phyloP scores from a whole-genome alignment of 2,888 invertebrate species.

The Cryptocephalus primarius region DNA sequence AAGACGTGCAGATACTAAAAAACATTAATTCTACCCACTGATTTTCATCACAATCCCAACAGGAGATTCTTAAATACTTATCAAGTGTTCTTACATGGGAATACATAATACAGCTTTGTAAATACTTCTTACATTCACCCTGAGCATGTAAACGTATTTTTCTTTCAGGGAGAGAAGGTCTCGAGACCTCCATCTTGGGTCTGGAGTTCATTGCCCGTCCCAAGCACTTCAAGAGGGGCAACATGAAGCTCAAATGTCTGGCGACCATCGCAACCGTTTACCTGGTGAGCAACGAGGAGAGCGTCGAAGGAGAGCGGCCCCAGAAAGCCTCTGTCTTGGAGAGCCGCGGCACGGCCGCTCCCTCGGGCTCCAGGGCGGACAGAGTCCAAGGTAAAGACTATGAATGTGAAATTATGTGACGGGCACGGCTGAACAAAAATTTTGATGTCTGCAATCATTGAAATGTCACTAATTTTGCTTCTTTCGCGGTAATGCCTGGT shows the following conservation, averaged over 20 bases:
- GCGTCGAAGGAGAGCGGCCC: slow-evolving; percentile 67
- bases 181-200: slow-evolving; percentile 66
- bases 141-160: too few species aligned
- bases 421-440: too few species aligned
- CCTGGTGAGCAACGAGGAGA: slow-evolving; percentile 80
- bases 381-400: slow-evolving; percentile 53
- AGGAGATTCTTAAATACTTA: too few species aligned
- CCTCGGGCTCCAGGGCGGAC: slow-evolving; percentile 56
- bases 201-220: slow-evolving; percentile 71
- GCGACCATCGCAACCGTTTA: slow-evolving; percentile 80
- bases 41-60: too few species aligned
- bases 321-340: slow-evolving; percentile 65
- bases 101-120: too few species aligned
- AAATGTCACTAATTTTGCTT: too few species aligned
- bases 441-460: too few species aligned
- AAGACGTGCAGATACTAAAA: too few species aligned
- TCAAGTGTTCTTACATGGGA: too few species aligned
- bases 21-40: too few species aligned
- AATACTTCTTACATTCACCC: too few species aligned
- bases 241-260: slow-evolving; percentile 80
- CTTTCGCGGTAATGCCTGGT: too few species aligned
- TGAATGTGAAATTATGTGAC: not conserved
- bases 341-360: slow-evolving; percentile 58
- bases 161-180: slow-evolving; percentile 41
- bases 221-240: slow-evolving; percentile 74